phyloP scores from a whole-genome alignment of 2,888 invertebrate genomes.

The Xestia ashworthii region DNA sequence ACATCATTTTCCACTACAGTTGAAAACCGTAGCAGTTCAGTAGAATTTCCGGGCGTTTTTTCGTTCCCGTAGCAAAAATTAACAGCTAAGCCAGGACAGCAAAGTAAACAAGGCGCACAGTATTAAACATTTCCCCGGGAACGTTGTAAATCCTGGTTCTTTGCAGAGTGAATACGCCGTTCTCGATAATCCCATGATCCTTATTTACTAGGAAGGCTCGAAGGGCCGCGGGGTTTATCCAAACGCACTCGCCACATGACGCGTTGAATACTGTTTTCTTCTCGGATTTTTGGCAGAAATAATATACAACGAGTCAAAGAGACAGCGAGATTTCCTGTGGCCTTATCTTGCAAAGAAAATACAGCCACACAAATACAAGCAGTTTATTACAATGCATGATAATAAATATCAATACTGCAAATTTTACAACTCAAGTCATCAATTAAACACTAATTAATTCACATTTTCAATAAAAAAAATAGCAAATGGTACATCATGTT shows the following conservation, averaged over 20 bases:
- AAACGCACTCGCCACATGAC: conserved; percentile 68
- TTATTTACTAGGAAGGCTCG: conserved; percentile 83
- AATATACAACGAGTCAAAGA: conserved; percentile 42
- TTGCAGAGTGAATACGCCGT: conserved; percentile 80
- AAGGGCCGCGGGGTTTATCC: conserved; percentile 72
- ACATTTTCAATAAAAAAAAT: conserved; percentile 22
- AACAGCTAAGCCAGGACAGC: conserved; percentile 39
- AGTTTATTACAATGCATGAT: too few species aligned
- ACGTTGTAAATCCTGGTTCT: conserved; percentile 75
- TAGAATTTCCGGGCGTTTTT: conserved; percentile 12
- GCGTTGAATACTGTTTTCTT: conserved; percentile 65
- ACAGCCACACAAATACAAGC: neutral
- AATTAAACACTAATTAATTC: conserved; percentile 9
- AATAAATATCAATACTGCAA: neutral
- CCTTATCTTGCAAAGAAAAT: neutral
- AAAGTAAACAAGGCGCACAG: conserved; percentile 62
- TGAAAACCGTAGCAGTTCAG: neutral
- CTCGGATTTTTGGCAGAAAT: conserved; percentile 50
- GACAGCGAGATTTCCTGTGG: conserved; percentile 13
- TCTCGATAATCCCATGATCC: conserved; percentile 84
- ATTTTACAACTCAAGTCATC: neutral
- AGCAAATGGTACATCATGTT: conserved; percentile 51
- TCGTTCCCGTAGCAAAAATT: conserved; percentile 41
- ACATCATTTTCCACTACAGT: conserved; percentile 9
- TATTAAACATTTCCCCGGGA: conserved; percentile 68